phyloP scores from a whole-genome alignment of 2,113 vertebrate species.

The pig (Sus scrofa) region T2T-Sscrofa CM000829.6:68446001-68446500 shows the following conservation, averaged over 20 bases:
- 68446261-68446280: conserved; percentile 84
- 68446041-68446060: neutral
- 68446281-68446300: conserved; percentile 86
- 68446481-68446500: conserved; percentile 78
- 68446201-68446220: conserved; percentile 48
- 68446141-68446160: neutral
- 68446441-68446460: conserved; percentile 72
- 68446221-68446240: conserved; percentile 26
- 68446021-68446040: neutral
- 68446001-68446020: conserved; percentile 25
- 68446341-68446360: conserved; percentile 86
- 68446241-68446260: conserved; percentile 75
- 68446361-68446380: conserved; percentile 85
- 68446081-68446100: conserved; percentile 12
- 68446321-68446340: conserved; percentile 88
- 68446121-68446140: conserved; percentile 58
- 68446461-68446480: conserved; percentile 79
- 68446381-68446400: conserved; percentile 69
- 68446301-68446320: conserved; percentile 87
- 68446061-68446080: neutral
- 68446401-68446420: conserved; percentile 85
- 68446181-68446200: conserved; percentile 41
- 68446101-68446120: neutral
- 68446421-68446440: conserved; percentile 71
- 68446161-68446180: conserved; percentile 6